Percentiles rank a stretch among this genome's conserved stretches.
These are phyloP conservation scores for Parapsyche elsis DNA, from an alignment of 1,140 invertebrate genomes.

Conservation along the genomic window DNA sequence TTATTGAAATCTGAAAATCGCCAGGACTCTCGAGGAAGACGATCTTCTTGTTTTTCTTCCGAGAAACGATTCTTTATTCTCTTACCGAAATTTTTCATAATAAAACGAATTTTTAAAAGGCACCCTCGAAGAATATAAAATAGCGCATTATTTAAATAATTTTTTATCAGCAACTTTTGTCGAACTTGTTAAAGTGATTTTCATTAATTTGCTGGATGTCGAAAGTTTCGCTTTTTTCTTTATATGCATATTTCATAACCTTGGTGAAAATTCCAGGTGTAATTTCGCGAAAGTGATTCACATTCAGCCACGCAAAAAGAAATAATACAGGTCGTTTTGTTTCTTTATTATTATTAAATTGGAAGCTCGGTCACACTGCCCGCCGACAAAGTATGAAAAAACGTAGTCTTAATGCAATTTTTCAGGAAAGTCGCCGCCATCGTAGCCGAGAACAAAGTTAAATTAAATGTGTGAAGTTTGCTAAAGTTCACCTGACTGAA, in stretches of 20 bases:
- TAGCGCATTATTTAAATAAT: too few relatives aligned
- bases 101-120: neutral
- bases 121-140: neutral
- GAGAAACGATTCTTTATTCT: conserved; percentile 2
- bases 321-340: neutral
- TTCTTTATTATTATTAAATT: conserved; percentile 20
- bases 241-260: neutral
- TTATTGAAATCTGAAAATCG: conserved; percentile 39
- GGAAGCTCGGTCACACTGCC: neutral
- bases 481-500: conserved; percentile 37
- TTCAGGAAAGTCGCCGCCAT: conserved; percentile 44
- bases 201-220: too few relatives aligned
- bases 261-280: too few relatives aligned
- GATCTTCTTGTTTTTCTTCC: conserved; percentile 14
- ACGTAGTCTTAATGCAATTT: conserved; percentile 48
- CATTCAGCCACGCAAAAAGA: neutral
- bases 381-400: conserved; percentile 29
- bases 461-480: conserved; percentile 56
- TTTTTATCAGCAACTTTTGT: too few relatives aligned
- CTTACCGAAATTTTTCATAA: neutral
- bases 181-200: too few relatives aligned
- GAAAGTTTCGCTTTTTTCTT: neutral
- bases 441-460: conserved; percentile 50
- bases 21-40: neutral
- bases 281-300: neutral